A percentile compares a stretch with the other conserved stretches of the same genome.
phyloP scores from a whole-genome alignment of 2,113 vertebrate genomes.

The Macrotus californicus region DNA sequence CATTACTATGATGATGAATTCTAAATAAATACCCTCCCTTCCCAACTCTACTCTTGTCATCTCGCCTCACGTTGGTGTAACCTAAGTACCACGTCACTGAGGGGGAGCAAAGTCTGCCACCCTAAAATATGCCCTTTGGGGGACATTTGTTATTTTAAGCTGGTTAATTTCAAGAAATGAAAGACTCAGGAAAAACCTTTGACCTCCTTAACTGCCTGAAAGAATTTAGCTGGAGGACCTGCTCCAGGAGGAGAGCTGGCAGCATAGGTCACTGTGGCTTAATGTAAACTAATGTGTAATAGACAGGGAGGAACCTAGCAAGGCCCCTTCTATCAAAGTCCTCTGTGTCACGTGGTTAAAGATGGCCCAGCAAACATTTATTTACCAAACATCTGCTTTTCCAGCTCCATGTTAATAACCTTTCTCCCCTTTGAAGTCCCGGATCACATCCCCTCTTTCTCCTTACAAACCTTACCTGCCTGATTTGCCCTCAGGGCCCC shows the following conservation, averaged over 20 bases:
- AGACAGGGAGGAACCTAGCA: neutral
- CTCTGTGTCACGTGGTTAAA: neutral
- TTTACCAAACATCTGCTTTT: neutral
- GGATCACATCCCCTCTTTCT: neutral
- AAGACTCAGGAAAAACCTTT: neutral
- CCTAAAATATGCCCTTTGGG: neutral
- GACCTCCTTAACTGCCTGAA: neutral
- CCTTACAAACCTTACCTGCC: neutral
- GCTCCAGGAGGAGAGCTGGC: no score
- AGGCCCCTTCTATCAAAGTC: neutral
- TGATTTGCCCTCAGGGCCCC: neutral
- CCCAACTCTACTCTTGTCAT: neutral
- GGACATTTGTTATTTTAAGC: neutral
- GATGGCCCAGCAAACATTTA: neutral
- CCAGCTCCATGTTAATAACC: neutral
- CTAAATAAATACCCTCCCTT: neutral
- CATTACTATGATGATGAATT: neutral
- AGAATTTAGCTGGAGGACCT: neutral
- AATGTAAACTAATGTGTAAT: neutral
- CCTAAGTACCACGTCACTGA: neutral
- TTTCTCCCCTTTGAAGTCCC: neutral
- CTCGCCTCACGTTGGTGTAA: neutral
- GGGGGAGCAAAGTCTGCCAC: no score
- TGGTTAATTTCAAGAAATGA: neutral
- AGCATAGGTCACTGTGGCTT: neutral